phyloP scores from a whole-genome alignment of 30 jellyfish, hydroid and myxozoan genomes.

The Catostylus mosaicus region DNA sequence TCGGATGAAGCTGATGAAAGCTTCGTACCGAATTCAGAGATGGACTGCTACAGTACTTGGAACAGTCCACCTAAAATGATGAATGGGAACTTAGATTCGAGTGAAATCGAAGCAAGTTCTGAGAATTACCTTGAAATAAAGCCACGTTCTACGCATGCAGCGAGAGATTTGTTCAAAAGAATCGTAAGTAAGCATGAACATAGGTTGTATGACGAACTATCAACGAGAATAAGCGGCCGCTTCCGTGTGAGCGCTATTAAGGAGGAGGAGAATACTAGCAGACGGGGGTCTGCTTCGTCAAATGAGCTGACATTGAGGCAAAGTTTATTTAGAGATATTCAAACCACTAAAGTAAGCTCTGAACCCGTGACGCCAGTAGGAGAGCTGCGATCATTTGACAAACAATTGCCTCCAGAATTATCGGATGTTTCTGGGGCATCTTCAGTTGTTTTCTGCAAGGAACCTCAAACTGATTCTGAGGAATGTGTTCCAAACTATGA shows the following conservation, averaged over 20 bases:
- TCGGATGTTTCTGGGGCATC: background rate
- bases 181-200: conserved; percentile 19
- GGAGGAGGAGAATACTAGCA: conserved; percentile 37
- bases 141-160: conserved; percentile 5
- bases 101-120: conserved; percentile 42
- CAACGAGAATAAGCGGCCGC: conserved; percentile 53
- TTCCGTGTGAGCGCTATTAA: conserved; percentile 52
- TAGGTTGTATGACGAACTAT: background rate
- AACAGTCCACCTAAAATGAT: conserved; percentile 11
- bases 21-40: conserved; percentile 56
- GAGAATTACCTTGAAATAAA: background rate
- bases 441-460: background rate
- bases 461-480: background rate
- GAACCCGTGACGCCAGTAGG: background rate
- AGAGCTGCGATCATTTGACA: background rate
- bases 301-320: conserved; percentile 36
- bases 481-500: background rate
- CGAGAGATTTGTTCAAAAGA: conserved; percentile 30
- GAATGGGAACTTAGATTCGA: conserved; percentile 38
- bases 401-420: background rate
- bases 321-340: background rate
- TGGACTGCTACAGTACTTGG: conserved; percentile 71
- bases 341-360: background rate
- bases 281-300: conserved; percentile 35
- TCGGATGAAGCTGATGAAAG: conserved; percentile 69